Evolutionary conservation across 2,113 vertebrate species (phyloP).

Genomic region (Gnathonemus echidnorhynchus): DNA sequence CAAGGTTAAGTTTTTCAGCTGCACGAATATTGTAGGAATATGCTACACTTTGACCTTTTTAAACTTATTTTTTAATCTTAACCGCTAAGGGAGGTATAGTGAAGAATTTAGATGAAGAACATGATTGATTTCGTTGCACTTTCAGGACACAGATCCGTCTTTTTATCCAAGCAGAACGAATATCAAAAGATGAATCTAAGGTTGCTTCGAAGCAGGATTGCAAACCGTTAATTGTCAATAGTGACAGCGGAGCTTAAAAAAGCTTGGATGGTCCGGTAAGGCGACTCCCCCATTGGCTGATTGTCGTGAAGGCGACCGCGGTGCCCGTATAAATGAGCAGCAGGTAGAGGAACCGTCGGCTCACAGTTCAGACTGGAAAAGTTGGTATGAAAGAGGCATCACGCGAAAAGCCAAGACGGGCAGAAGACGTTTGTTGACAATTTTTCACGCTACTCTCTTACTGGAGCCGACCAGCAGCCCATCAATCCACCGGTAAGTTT

Average conservation of each 20-base stretch:
- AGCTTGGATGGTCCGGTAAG: background rate
- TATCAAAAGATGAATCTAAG: background rate
- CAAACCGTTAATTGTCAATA: conserved; percentile 7
- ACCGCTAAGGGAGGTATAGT: background rate
- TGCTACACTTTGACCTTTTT: background rate
- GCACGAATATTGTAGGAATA: background rate
- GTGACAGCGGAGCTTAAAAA: conserved; percentile 7
- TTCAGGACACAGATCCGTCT: background rate
- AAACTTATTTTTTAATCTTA: background rate
- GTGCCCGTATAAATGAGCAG: conserved; percentile 11
- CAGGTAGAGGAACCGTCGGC: background rate
- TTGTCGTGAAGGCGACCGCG: background rate
- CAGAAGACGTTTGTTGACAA: background rate
- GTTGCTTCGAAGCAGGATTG: background rate
- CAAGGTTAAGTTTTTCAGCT: background rate
- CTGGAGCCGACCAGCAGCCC: background rate
- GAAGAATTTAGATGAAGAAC: background rate
- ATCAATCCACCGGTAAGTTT: conserved; percentile 1
- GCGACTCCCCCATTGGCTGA: conserved; percentile 17
- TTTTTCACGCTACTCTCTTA: background rate
- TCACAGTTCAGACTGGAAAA: background rate
- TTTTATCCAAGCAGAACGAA: background rate
- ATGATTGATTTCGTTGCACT: background rate
- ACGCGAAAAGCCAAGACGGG: background rate
- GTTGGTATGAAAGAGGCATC: background rate